Evolutionary conservation across 2,888 invertebrate species (phyloP), one percentile per base, ranked within the genome.

Genomic region (Latrodectus elegans): DNA sequence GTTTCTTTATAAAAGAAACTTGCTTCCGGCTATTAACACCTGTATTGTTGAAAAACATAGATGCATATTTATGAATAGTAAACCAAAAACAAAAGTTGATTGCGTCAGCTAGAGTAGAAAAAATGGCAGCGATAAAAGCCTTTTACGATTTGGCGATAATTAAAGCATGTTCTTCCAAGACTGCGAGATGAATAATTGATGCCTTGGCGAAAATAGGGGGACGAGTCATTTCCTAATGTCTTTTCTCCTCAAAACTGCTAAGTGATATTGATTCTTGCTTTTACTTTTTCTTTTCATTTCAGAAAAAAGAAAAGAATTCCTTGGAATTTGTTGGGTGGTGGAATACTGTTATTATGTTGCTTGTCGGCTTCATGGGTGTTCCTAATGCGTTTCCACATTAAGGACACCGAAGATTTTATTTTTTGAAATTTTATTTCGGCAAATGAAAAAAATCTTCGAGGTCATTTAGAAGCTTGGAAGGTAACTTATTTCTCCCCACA

Each of bases 181-280:
- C 51, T 51, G 65, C 49, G 55, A 83, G 76, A 83, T 83, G 83
- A 83, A 83, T 83, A 83, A 83, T 83, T 77, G 83, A 83, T 75
- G 72, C 68, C 55, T 76, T 77, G 64, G 60, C 38, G 65, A 15
- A 77, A 68, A 82, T 15, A 70, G 38, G 38, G 38, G 38, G 60
- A 52, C 68, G 53, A 49, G 51, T 14, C 78, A 22, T 67, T 55
- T 52, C 67, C 76, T 65, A 71, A 76, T 67, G 68, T 65, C 53
- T 26, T 17, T 55, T 22, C 17, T 60, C 10, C 60, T 67, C 67
- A 15, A 38, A 67, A 64, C 74, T 49, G 80, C 81, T 74, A 81
- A 81, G 81, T 74, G 81, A 81, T 81, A 81, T 81, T 52, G 81
- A 81, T 81, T 81, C 74, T 67, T 74, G 74, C 4, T 38, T 38